Percentiles rank a stretch among this genome's conserved stretches.
Conservation (phyloP, 2,113 vertebrate species). For the Nothocercus nigrocapillus region DNA sequence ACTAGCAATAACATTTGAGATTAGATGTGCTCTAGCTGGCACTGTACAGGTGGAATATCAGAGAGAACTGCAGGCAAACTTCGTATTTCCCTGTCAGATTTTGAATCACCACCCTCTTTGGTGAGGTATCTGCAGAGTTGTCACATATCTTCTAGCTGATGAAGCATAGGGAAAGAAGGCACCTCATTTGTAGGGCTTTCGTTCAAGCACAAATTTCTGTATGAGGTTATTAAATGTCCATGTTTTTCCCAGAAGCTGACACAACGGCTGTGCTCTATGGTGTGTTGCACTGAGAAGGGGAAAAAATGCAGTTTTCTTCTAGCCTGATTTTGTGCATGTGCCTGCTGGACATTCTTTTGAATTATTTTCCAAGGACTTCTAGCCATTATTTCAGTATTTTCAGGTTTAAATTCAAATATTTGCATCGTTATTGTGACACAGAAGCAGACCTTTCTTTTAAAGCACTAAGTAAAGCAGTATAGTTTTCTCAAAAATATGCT, state of each 20-base stretch:
- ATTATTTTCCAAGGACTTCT: background rate
- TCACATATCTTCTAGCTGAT: background rate
- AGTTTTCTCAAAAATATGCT: background rate
- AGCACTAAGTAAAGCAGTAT: background rate
- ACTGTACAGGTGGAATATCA: background rate
- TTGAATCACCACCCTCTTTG: background rate
- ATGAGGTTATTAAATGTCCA: background rate
- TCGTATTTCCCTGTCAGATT: background rate
- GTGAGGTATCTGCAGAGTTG: background rate
- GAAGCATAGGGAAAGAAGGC: background rate
- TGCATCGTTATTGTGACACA: background rate
- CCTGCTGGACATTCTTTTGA: background rate
- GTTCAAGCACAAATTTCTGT: background rate
- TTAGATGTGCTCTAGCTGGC: background rate
- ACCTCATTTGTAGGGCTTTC: background rate
- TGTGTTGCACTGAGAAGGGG: background rate
- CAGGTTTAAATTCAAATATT: background rate
- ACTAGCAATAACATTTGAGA: background rate
- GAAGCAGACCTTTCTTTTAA: background rate
- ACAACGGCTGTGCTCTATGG: background rate
- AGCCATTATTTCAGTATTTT: background rate
- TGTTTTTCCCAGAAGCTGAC: background rate
- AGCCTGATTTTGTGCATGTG: background rate
- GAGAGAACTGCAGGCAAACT: background rate
- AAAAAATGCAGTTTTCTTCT: background rate